These are phyloP conservation scores for Neopelma chrysocephalum DNA, from an alignment of 2,797 vertebrate genomes.

Conservation along the genomic window DNA sequence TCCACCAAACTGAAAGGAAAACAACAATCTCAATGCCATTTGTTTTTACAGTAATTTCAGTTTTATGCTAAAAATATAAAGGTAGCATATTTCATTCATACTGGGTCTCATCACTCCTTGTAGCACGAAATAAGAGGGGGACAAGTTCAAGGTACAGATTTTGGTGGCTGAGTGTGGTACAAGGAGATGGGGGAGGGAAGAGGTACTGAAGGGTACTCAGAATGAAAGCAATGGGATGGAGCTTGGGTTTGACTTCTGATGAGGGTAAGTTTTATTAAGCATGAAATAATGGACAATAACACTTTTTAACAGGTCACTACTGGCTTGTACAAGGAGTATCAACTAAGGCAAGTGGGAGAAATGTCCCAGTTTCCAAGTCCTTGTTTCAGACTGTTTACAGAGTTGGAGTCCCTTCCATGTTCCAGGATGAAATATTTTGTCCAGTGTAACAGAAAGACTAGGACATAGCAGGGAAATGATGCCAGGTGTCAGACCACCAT, in stretches of 20 bases:
- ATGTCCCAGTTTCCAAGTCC: not conserved
- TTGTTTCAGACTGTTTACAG: not conserved
- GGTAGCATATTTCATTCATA: not conserved
- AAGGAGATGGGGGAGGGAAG: not conserved
- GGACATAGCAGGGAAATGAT: not conserved
- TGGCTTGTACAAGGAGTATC: not conserved
- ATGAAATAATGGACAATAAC: not conserved
- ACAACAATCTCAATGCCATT: not conserved
- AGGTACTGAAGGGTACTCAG: not conserved
- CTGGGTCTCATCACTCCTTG: not conserved
- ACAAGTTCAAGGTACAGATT: not conserved
- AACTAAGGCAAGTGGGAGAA: not conserved
- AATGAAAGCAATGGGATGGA: not conserved
- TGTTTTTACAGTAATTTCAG: not conserved
- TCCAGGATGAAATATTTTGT: not conserved
- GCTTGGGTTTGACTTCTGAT: not conserved
- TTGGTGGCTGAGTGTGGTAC: not conserved
- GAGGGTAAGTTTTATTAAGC: not conserved
- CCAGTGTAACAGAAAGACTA: not conserved
- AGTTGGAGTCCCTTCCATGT: not conserved
- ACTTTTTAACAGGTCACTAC: not conserved
- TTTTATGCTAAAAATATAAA: not conserved
- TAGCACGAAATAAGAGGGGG: not conserved
- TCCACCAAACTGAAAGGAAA: conserved; percentile 34
- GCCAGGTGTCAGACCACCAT: not conserved